Evolutionary conservation across 2,113 vertebrate species (phyloP).

Genomic region (Brachypteracias leptosomus): DNA sequence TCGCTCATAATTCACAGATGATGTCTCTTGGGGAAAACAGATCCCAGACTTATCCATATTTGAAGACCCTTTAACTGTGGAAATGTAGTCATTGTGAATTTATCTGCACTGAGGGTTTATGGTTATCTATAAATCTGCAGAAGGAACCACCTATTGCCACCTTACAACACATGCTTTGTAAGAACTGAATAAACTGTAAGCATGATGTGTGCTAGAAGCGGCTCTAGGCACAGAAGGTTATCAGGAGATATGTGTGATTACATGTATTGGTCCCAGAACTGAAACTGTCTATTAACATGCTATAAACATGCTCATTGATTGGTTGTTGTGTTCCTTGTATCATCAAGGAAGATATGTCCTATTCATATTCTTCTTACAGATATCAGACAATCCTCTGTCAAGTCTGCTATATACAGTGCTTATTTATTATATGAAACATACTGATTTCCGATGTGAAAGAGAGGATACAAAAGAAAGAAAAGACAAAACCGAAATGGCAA

Average conservation of each 20-base stretch:
- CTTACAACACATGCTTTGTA: not conserved
- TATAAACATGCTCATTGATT: not conserved
- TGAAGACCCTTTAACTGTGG: not conserved
- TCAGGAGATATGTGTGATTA: not conserved
- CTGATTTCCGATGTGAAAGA: not conserved
- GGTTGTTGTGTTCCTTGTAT: not conserved
- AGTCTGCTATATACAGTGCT: not conserved
- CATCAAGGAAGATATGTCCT: not conserved
- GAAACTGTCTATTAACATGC: not conserved
- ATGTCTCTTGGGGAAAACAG: not conserved
- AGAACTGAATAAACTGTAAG: not conserved
- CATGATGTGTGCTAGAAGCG: not conserved
- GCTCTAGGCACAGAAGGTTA: not conserved
- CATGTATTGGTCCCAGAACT: not conserved
- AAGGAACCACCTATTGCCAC: not conserved
- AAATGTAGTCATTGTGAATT: not conserved
- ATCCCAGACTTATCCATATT: not conserved
- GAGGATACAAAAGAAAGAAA: not conserved
- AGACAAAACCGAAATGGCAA: not conserved
- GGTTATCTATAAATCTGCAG: not conserved
- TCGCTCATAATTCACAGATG: not conserved
- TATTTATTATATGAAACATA: not conserved
- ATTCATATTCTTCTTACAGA: not conserved
- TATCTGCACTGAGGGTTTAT: not conserved
- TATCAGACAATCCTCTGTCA: not conserved